phyloP scores from a whole-genome alignment of 2,888 invertebrate genomes.

The Malacosoma neustria region DNA sequence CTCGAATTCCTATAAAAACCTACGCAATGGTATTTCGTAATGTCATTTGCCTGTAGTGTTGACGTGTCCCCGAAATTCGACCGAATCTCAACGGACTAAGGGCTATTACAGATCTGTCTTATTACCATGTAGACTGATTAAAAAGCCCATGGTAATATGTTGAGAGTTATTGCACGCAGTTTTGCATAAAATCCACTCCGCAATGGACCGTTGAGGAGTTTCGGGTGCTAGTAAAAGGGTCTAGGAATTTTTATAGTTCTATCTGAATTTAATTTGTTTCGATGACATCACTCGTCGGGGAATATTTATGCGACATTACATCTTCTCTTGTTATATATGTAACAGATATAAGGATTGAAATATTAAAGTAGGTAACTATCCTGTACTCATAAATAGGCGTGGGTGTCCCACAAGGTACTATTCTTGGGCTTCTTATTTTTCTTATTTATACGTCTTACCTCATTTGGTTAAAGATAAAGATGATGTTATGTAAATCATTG shows the following conservation, averaged over 20 bases:
- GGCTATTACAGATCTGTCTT: neutral
- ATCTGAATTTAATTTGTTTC: slow-evolving; percentile 16
- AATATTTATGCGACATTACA: no score
- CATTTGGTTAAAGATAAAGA: no score
- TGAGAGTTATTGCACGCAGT: slow-evolving; percentile 44
- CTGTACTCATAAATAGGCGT: no score
- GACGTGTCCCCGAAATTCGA: neutral
- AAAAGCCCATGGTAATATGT: slow-evolving; percentile 36
- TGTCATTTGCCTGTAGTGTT: no score
- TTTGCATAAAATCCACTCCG: slow-evolving; percentile 52
- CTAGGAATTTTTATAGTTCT: slow-evolving; percentile 52
- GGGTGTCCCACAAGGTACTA: no score
- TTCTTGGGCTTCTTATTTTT: no score
- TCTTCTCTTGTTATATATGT: no score
- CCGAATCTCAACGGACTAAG: neutral
- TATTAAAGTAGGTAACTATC: no score
- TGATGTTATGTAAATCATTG: no score
- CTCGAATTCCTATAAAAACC: slow-evolving; percentile 18
- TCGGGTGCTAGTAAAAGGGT: slow-evolving; percentile 5
- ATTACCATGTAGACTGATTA: slow-evolving; percentile 27
- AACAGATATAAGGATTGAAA: no score
- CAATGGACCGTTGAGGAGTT: slow-evolving; percentile 12
- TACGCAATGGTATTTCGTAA: slow-evolving; percentile 13
- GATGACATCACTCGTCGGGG: neutral
- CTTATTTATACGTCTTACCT: no score